A percentile compares a stretch with the other conserved stretches of the same genome.
phyloP scores from a whole-genome alignment of 2,113 vertebrate species.

The Regulus satrapa region DNA sequence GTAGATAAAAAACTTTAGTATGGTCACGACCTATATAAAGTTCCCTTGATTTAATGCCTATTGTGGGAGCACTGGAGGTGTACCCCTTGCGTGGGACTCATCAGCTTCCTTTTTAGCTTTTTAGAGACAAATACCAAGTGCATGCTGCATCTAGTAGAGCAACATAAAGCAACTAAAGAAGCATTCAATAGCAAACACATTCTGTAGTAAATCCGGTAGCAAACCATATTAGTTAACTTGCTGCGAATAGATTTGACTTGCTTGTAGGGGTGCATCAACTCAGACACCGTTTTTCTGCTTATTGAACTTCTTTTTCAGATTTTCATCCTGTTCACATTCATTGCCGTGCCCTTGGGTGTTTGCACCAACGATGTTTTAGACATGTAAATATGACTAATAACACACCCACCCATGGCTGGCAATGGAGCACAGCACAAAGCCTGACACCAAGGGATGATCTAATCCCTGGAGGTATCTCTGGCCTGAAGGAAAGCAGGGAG shows the following conservation, averaged over 20 bases:
- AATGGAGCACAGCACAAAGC: background rate
- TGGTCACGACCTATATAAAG: background rate
- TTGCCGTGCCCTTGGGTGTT: constrained; percentile 16
- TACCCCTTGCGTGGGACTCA: background rate
- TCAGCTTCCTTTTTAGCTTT: background rate
- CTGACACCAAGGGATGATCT: background rate
- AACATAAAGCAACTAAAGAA: background rate
- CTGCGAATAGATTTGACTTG: background rate
- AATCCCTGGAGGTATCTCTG: constrained; percentile 18
- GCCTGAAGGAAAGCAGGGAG: background rate
- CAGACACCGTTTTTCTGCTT: background rate
- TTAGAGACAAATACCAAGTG: background rate
- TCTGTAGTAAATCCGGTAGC: background rate
- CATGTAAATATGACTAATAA: constrained; percentile 37
- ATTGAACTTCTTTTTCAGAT: background rate
- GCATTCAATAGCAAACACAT: background rate
- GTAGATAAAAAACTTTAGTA: background rate
- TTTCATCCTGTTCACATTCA: background rate
- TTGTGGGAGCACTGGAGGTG: background rate
- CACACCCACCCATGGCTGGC: background rate
- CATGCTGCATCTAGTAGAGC: background rate
- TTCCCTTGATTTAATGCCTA: background rate
- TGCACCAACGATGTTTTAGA: constrained; percentile 34
- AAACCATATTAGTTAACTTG: background rate
- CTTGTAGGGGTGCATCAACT: background rate